Conservation (phyloP, 2,113 vertebrate species). For the Corythaeola cristata region DNA sequence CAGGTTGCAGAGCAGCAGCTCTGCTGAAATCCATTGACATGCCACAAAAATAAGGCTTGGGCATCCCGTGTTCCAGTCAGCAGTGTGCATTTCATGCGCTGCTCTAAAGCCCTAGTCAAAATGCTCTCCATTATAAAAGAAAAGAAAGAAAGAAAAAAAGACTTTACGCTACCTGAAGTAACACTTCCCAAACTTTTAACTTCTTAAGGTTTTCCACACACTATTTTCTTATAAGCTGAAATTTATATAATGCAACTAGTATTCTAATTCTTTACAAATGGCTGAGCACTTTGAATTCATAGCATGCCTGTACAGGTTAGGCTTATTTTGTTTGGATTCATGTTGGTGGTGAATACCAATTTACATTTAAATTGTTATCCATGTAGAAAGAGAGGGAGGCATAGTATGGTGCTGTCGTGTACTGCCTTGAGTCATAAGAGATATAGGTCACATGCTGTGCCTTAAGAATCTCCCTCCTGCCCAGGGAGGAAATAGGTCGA, state of each 20-base stretch:
- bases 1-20: not conserved
- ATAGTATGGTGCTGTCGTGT: not conserved
- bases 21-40: not conserved
- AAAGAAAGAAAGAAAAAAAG: not conserved
- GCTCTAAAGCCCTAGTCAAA: not conserved
- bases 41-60: not conserved
- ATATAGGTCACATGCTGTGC: not conserved
- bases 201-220: not conserved
- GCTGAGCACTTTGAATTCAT: not conserved
- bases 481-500: constrained; percentile 34
- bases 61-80: not conserved
- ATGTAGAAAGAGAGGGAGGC: not conserved
- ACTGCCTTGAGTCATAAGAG: not conserved
- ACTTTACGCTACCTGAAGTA: not conserved
- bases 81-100: not conserved
- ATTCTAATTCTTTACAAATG: constrained; percentile 1
- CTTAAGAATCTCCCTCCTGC: constrained; percentile 34
- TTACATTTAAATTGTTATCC: constrained; percentile 73
- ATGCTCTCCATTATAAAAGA: not conserved
- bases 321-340: constrained; percentile 11
- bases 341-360: constrained; percentile 48
- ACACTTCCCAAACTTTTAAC: not conserved
- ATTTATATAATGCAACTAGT: constrained; percentile 41
- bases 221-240: not conserved
- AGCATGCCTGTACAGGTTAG: not conserved